Evolutionary conservation across 2,113 vertebrate species (phyloP).

Genomic region (Callithrix jacchus): DNA sequence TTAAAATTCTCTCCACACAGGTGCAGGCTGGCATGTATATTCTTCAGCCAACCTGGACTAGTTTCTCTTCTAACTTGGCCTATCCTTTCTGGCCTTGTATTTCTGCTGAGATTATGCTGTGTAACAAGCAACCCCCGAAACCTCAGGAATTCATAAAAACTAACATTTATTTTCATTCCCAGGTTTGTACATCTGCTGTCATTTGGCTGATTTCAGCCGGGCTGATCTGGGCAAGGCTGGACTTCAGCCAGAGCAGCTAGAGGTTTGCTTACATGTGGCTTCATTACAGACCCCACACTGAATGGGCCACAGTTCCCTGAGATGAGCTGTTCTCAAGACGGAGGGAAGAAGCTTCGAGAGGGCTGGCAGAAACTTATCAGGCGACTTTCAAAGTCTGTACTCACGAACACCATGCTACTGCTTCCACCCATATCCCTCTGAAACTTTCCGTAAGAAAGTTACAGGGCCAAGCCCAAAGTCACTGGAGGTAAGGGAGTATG

Average conservation of each 20-base stretch:
- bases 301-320: neutral
- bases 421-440: neutral
- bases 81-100: neutral
- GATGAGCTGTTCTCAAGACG: neutral
- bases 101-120: neutral
- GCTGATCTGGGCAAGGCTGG: neutral
- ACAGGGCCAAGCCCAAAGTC: neutral
- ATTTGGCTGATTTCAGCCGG: neutral
- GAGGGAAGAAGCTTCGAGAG: neutral
- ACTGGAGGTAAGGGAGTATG: neutral
- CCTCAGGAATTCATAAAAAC: neutral
- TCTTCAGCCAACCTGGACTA: neutral
- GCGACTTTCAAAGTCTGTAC: neutral
- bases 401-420: neutral
- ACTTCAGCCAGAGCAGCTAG: neutral
- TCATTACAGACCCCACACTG: neutral
- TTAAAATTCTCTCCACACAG: neutral
- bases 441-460: neutral
- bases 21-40: neutral
- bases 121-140: neutral
- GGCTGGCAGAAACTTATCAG: neutral
- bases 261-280: neutral
- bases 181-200: neutral
- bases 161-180: neutral
- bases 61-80: neutral